Base-by-base conservation (phyloP, 2,888 invertebrate genomes). In the Synanthedon tipuliformis region DNA sequence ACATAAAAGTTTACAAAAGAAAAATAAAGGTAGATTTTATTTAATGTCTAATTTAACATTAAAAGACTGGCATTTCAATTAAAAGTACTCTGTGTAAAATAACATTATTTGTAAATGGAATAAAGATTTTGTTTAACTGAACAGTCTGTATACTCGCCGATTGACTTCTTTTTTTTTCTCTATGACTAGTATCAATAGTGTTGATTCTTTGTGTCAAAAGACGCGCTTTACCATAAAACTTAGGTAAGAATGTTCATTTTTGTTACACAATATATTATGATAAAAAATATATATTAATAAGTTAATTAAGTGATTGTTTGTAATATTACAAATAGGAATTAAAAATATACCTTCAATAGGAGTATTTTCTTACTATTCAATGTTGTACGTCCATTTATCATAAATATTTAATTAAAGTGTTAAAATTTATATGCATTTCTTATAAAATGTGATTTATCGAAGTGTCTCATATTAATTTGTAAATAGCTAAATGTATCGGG, bases 321-420 rank as follows among this genome's bases (percentile, higher is more conserved):
- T 64, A 75, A 71, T 73, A 68, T 78, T 78, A 73, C 69, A 69
- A 71, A 66, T 64, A 66, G 62, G 69, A 69, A 66, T 64, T 65
- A 67, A 66, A 63, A 65, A 16, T 49, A 49, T 49, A 49, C 16
- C 12, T 49, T 66, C 65, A 57, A 59, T 61, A 62, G 61, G 66
- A 71, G 68, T 78, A 76, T 74, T 81, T 81, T 83, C 79, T 71
- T 80, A 78, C 57, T 56, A 71, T 73, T 70, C 75, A 70, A 70
- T 73, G 72, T 74, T 73, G 65, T 75, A 81, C 83, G 85, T 86
- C 85, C 86, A 84, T 81, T 77, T 79, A 78, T 72, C 68, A 65
- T 59, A 61, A n/a, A n/a, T 60, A 63, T 57, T 65, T 67, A 69
- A 64, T 65, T 67, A 69, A 64, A 52, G 57, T 66, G 68, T 73